Evolutionary conservation across 1,140 invertebrate genomes (phyloP).

Genomic region (Diorhabda elongata): DNA sequence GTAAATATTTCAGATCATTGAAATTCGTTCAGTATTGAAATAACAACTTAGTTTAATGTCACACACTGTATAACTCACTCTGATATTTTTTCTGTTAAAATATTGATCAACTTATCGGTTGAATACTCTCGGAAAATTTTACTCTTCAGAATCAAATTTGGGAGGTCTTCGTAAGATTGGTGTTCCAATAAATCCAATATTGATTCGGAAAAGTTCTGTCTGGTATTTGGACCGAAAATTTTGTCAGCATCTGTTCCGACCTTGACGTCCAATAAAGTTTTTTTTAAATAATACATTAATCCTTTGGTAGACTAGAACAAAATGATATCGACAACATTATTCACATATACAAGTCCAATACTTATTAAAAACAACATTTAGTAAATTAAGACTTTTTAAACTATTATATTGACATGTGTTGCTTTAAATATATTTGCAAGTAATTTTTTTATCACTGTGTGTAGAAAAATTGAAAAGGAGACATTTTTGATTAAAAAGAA

Average conservation of each 20-base stretch:
- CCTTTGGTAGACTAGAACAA: slow-evolving; percentile 48
- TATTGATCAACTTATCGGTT: slow-evolving; percentile 54
- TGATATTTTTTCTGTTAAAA: slow-evolving; percentile 41
- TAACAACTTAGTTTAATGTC: not conserved
- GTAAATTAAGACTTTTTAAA: too few relatives aligned
- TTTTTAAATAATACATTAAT: slow-evolving; percentile 52
- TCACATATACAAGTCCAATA: too few relatives aligned
- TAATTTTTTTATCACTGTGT: too few relatives aligned
- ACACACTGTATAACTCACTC: slow-evolving; percentile 24
- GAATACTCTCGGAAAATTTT: slow-evolving; percentile 55
- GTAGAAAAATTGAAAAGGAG: too few relatives aligned
- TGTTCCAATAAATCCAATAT: slow-evolving; percentile 47
- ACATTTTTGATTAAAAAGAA: too few relatives aligned
- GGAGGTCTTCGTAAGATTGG: slow-evolving; percentile 49
- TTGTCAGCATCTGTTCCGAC: slow-evolving; percentile 49
- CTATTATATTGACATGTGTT: too few relatives aligned
- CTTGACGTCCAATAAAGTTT: slow-evolving; percentile 48
- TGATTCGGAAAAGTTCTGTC: slow-evolving; percentile 52
- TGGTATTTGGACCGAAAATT: slow-evolving; percentile 44
- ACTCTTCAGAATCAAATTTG: slow-evolving; percentile 54
- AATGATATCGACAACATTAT: not conserved
- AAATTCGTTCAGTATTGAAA: not conserved
- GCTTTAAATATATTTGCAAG: too few relatives aligned
- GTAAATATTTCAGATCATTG: not conserved
- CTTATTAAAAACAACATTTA: too few relatives aligned